phyloP scores from a whole-genome alignment of 2,113 vertebrate genomes.

The Myocastor coypus region DNA sequence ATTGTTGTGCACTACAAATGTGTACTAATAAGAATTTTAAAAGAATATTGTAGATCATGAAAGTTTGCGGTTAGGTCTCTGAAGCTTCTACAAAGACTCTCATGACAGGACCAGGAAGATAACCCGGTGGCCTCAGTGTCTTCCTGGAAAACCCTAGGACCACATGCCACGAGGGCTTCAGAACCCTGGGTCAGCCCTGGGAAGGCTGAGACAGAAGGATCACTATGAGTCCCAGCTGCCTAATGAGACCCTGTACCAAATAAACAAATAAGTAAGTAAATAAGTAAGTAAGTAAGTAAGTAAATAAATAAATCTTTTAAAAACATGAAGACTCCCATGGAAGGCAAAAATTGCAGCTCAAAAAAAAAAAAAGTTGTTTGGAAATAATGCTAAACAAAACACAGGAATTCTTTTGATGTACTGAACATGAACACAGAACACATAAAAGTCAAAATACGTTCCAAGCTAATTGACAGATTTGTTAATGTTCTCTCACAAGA shows the following conservation, averaged over 20 bases:
- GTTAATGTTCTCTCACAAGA: slow-evolving; percentile 67
- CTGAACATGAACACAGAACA: slow-evolving; percentile 37
- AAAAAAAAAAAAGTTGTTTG: slow-evolving; percentile 4
- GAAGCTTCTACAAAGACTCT: neutral
- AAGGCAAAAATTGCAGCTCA: slow-evolving; percentile 30
- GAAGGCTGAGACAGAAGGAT: too few species aligned
- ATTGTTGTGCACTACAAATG: neutral
- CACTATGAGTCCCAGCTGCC: too few species aligned
- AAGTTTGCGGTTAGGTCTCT: neutral
- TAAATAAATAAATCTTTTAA: too few species aligned
- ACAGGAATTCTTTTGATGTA: slow-evolving; percentile 63
- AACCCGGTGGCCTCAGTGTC: too few species aligned
- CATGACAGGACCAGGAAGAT: neutral
- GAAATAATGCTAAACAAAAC: slow-evolving; percentile 49
- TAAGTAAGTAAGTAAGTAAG: too few species aligned
- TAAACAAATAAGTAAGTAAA: too few species aligned
- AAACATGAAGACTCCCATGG: neutral
- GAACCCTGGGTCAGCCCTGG: too few species aligned
- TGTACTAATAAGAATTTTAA: neutral
- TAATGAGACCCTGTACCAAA: too few species aligned
- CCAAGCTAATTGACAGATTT: slow-evolving; percentile 74
- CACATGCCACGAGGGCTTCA: too few species aligned
- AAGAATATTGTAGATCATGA: neutral
- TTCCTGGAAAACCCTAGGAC: too few species aligned
- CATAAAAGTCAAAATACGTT: slow-evolving; percentile 73